Conservation (phyloP, 2,797 vertebrate species). For the Smutsia temminckii region DNA sequence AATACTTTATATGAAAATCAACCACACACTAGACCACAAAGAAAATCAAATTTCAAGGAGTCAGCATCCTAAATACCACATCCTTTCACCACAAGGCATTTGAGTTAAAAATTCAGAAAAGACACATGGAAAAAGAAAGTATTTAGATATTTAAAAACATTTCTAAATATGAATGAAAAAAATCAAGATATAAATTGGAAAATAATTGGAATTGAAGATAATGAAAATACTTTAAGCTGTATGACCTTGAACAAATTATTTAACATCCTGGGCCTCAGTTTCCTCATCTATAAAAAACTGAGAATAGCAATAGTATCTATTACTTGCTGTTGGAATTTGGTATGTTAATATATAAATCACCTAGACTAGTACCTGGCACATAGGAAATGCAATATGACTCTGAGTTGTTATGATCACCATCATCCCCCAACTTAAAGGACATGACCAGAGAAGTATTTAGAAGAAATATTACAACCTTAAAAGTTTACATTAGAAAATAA, state of each 20-base stretch:
- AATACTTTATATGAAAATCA: not conserved
- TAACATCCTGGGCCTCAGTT: not conserved
- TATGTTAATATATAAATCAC: not conserved
- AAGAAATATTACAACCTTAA: not conserved
- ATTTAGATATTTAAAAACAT: not conserved
- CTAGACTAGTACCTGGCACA: not conserved
- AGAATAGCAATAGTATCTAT: not conserved
- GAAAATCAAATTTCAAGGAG: not conserved
- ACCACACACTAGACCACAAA: not conserved
- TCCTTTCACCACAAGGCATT: not conserved
- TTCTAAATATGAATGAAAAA: conserved; percentile 18
- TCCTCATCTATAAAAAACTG: not conserved
- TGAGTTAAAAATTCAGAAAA: not conserved
- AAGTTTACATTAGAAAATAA: not conserved
- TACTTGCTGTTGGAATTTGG: not conserved
- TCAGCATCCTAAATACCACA: not conserved
- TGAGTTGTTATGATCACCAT: not conserved
- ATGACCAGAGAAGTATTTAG: not conserved
- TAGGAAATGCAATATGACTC: not conserved
- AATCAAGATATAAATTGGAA: not conserved
- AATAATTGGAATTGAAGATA: conserved; percentile 2
- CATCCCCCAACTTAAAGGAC: not conserved
- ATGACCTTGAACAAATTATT: conserved; percentile 14
- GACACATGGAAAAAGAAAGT: not conserved
- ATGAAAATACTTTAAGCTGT: not conserved